A percentile compares a stretch with the other conserved stretches of the same genome.
phyloP scores from a whole-genome alignment of 2,797 vertebrate genomes.

The Gobionotothen gibberifrons region DNA sequence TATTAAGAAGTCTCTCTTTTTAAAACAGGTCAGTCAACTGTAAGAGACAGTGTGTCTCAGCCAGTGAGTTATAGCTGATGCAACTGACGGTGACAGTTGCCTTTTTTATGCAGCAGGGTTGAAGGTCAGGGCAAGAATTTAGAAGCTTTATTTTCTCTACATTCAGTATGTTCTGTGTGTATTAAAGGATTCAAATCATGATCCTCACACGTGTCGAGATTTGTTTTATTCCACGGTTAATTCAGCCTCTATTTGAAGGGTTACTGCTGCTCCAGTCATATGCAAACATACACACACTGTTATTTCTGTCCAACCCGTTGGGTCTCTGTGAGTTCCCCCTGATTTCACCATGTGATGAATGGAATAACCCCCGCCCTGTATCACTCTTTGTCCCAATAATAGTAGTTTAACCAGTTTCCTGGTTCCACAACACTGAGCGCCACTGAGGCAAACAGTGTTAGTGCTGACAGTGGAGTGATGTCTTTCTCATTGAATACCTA shows the following conservation, averaged over 20 bases:
- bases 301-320: slow-evolving; percentile 13
- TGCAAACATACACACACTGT: slow-evolving; percentile 4
- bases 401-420: slow-evolving; percentile 60
- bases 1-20: too few species aligned
- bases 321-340: slow-evolving; percentile 12
- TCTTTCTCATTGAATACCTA: slow-evolving; percentile 75
- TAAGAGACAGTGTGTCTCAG: too few species aligned
- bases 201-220: neutral
- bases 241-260: neutral
- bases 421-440: slow-evolving; percentile 56
- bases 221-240: neutral
- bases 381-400: slow-evolving; percentile 63
- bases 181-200: neutral
- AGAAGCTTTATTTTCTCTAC: neutral
- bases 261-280: slow-evolving; percentile 3
- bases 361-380: slow-evolving; percentile 34
- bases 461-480: slow-evolving; percentile 69
- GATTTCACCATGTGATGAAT: slow-evolving; percentile 54
- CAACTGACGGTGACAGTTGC: neutral
- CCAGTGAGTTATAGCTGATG: neutral
- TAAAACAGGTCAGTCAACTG: too few species aligned
- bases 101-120: neutral
- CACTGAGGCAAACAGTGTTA: slow-evolving; percentile 64
- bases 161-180: neutral
- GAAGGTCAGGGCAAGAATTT: neutral